Conservation (phyloP, 1,140 invertebrate genomes). For the Heliothis virescens region DNA sequence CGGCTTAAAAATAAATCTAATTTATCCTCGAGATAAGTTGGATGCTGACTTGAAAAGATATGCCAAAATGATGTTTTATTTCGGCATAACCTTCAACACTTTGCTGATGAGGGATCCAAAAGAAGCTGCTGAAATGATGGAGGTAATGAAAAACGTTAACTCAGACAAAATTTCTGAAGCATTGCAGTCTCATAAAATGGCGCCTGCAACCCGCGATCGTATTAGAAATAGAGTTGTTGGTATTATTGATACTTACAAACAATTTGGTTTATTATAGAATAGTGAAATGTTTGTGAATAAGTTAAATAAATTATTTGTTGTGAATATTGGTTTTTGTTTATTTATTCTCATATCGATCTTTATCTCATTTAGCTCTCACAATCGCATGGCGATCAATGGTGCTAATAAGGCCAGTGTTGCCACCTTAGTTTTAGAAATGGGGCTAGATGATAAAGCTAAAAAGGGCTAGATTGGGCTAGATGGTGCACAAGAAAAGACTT, state of each 20-base stretch:
- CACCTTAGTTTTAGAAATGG: too few relatives aligned
- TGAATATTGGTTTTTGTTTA: too few relatives aligned
- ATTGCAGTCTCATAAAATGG: not conserved
- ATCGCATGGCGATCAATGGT: too few relatives aligned
- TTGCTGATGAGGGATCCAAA: not conserved
- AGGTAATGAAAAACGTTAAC: not conserved
- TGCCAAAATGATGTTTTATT: not conserved
- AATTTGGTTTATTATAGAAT: constrained; percentile 15
- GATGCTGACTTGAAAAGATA: constrained; percentile 52
- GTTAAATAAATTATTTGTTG: too few relatives aligned
- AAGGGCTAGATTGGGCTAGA: too few relatives aligned
- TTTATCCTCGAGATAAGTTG: constrained; percentile 53
- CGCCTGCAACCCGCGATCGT: not conserved
- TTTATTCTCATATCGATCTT: too few relatives aligned
- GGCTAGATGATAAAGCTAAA: too few relatives aligned
- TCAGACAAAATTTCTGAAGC: not conserved
- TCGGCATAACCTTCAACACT: not conserved
- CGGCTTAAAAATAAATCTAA: constrained; percentile 44
- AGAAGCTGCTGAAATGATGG: constrained; percentile 10
- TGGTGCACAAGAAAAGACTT: too few relatives aligned
- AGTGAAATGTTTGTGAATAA: not conserved
- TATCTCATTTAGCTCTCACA: too few relatives aligned
- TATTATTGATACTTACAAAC: constrained; percentile 12
- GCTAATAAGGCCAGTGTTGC: too few relatives aligned
- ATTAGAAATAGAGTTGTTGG: constrained; percentile 7